These are phyloP conservation scores for Blastobasis lacticolella DNA, from an alignment of 2,888 invertebrate species.

Conservation along the genomic window DNA sequence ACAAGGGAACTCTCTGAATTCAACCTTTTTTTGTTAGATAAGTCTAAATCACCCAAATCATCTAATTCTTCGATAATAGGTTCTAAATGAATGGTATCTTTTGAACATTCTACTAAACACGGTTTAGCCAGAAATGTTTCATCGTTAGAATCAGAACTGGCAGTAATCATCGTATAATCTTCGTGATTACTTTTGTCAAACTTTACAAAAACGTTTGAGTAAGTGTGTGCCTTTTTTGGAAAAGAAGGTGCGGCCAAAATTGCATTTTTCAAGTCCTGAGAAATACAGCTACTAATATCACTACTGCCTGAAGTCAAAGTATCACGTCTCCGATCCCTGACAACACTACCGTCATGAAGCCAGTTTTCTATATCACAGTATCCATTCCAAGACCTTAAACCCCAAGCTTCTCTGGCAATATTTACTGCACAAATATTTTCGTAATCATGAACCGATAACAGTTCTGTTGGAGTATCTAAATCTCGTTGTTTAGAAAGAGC, in stretches of 20 bases:
- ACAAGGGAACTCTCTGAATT: slow-evolving; percentile 75
- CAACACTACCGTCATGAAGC: slow-evolving; percentile 76
- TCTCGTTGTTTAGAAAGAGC: slow-evolving; percentile 57
- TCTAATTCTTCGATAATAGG: slow-evolving; percentile 75
- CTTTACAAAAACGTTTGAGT: slow-evolving; percentile 64
- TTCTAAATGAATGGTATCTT: slow-evolving; percentile 70
- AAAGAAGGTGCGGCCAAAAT: slow-evolving; percentile 60
- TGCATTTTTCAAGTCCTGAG: slow-evolving; percentile 60
- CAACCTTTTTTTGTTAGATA: slow-evolving; percentile 49
- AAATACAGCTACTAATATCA: slow-evolving; percentile 67
- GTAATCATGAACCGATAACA: slow-evolving; percentile 77
- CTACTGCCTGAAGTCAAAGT: slow-evolving; percentile 74
- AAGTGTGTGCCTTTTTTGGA: slow-evolving; percentile 57
- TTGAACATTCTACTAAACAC: slow-evolving; percentile 64
- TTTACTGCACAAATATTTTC: slow-evolving; percentile 79
- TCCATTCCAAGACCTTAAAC: slow-evolving; percentile 77
- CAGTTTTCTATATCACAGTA: slow-evolving; percentile 78
- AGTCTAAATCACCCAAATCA: slow-evolving; percentile 63
- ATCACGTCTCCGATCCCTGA: slow-evolving; percentile 72
- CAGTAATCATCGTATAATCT: slow-evolving; percentile 71
- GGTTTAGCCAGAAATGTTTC: slow-evolving; percentile 73
- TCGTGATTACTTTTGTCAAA: slow-evolving; percentile 56
- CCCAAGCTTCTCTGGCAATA: slow-evolving; percentile 78
- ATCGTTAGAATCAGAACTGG: slow-evolving; percentile 62
- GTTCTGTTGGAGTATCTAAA: slow-evolving; percentile 70